A percentile compares a stretch with the other conserved stretches of the same genome.
Evolutionary conservation across 1,140 invertebrate genomes (phyloP).

Genomic region (Drosophila triauraria): DNA sequence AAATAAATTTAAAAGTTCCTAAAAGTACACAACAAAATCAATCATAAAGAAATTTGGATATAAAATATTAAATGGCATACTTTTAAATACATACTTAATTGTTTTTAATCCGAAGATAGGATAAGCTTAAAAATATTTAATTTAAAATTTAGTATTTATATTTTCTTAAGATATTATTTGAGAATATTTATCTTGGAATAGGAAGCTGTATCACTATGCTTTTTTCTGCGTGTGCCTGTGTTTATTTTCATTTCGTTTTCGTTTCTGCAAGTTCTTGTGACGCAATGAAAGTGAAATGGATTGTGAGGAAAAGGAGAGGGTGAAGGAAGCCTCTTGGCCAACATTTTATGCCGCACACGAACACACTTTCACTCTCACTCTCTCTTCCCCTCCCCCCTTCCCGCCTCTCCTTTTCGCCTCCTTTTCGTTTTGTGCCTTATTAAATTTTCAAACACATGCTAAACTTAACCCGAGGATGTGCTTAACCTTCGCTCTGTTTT

Average conservation of each 20-base stretch:
- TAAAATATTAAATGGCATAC: too few relatives aligned
- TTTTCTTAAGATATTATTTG: too few relatives aligned
- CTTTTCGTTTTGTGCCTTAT: constrained; percentile 61
- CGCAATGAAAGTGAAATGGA: constrained; percentile 56
- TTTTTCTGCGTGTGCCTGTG: constrained; percentile 5
- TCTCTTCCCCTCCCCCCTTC: neutral
- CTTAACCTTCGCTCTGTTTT: constrained; percentile 82
- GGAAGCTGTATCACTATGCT: too few relatives aligned
- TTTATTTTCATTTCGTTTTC: constrained; percentile 30
- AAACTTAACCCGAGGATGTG: constrained; percentile 80
- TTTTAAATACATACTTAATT: too few relatives aligned
- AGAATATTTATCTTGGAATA: neutral
- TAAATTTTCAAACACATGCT: constrained; percentile 83
- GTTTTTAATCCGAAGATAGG: too few relatives aligned
- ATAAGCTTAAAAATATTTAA: neutral
- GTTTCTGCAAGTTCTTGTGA: constrained; percentile 46
- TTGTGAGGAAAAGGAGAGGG: constrained; percentile 3
- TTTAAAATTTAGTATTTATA: neutral
- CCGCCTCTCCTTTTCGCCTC: neutral
- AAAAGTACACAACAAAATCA: neutral
- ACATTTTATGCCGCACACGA: constrained; percentile 57
- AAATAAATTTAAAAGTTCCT: neutral
- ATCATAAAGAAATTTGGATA: too few relatives aligned
- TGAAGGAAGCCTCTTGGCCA: constrained; percentile 40
- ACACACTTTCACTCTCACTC: constrained; percentile 40